Percentiles rank a stretch among this genome's conserved stretches.
These are phyloP conservation scores for Adelges cooleyi DNA, from an alignment of 1,140 invertebrate species.

Conservation along the genomic window DNA sequence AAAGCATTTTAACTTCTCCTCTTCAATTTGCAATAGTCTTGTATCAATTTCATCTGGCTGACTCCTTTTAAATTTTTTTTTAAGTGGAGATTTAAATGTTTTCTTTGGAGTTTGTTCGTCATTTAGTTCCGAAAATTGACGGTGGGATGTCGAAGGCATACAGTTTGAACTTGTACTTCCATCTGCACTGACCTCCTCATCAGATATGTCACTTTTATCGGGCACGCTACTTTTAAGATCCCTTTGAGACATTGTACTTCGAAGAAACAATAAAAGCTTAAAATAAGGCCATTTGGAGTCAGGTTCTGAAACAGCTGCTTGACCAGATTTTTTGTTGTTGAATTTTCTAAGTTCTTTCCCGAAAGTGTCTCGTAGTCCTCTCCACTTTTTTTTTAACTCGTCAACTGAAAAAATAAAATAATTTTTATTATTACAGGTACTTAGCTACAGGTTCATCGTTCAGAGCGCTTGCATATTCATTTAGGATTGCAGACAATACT, in stretches of 20 bases:
- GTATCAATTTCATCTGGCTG: too few relatives aligned
- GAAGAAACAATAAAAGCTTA: neutral
- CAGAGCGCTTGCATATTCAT: conserved; percentile 27
- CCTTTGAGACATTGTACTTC: neutral
- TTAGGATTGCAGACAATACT: conserved; percentile 31
- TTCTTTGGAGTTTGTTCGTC: too few relatives aligned
- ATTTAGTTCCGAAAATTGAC: too few relatives aligned
- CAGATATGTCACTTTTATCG: too few relatives aligned
- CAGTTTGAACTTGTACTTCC: too few relatives aligned
- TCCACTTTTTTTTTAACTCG: conserved; percentile 38
- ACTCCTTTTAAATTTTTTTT: too few relatives aligned
- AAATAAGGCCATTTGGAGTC: conserved; percentile 2
- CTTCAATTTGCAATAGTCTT: too few relatives aligned
- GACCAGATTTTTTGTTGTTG: neutral
- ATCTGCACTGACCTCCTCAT: too few relatives aligned
- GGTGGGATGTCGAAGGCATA: too few relatives aligned
- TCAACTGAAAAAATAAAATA: conserved; percentile 30
- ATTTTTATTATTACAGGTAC: neutral
- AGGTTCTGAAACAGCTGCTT: neutral
- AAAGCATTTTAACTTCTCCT: too few relatives aligned
- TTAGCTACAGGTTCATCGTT: conserved; percentile 1
- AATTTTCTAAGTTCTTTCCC: conserved; percentile 41
- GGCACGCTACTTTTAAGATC: too few relatives aligned
- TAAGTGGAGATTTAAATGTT: too few relatives aligned
- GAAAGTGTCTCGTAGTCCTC: conserved; percentile 41